Conservation (phyloP, 2,113 vertebrate genomes). For the Crotalus tigris region DNA sequence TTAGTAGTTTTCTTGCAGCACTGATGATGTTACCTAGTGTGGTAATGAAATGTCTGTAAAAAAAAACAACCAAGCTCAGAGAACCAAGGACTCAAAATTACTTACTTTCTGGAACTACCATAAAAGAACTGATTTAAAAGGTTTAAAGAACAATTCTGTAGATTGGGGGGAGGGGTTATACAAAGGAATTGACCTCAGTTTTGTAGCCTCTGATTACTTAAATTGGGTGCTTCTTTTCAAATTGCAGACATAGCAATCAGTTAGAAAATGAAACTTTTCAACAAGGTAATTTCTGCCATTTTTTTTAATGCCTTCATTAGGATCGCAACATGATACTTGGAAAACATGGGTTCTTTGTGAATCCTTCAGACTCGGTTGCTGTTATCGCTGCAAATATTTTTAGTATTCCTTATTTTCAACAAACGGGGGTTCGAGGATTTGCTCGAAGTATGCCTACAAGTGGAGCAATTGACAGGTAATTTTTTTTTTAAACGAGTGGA, state of each 20-base stretch:
- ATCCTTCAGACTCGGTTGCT: conserved; percentile 95
- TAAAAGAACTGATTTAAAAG: not conserved
- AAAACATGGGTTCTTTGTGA: conserved; percentile 96
- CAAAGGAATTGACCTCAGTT: not conserved
- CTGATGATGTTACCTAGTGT: not conserved
- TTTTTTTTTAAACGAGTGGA: not conserved
- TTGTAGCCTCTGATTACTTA: not conserved
- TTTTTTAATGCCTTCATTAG: conserved; percentile 62
- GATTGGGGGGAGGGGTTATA: not conserved
- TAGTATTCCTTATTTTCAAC: conserved; percentile 94
- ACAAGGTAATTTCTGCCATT: not conserved
- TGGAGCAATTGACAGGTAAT: conserved; percentile 91
- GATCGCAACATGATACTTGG: conserved; percentile 98
- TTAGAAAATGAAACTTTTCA: not conserved
- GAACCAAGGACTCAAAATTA: not conserved
- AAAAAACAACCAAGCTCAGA: not conserved
- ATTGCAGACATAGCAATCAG: not conserved
- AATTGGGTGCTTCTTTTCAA: not conserved
- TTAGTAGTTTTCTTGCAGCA: not conserved
- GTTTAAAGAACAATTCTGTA: not conserved
- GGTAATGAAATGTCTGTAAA: not conserved
- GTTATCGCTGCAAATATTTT: conserved; percentile 94
- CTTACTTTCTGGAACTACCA: not conserved
- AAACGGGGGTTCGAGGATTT: conserved; percentile 89
- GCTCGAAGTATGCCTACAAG: conserved; percentile 99